Conservation (phyloP, 2,113 vertebrate genomes). For the Catharus minimus region DNA sequence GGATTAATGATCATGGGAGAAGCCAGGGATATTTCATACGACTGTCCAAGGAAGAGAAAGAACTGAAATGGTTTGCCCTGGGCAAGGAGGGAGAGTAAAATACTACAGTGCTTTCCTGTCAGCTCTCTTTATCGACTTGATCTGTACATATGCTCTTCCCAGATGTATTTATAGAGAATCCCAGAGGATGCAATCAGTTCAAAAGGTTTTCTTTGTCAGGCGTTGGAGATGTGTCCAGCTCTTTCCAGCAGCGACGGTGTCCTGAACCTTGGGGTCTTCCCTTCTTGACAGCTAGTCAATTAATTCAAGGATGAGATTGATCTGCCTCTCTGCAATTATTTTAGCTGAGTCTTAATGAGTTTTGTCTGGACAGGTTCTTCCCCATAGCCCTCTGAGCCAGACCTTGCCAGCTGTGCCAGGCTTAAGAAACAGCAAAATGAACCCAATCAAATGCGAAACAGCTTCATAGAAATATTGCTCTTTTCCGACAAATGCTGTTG, state of each 20-base stretch:
- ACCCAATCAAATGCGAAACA: background rate
- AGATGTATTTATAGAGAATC: conserved; percentile 48
- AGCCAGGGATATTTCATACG: background rate
- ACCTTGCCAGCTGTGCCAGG: conserved; percentile 36
- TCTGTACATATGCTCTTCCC: background rate
- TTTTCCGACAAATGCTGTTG: conserved; percentile 12
- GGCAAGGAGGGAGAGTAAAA: conserved; percentile 23
- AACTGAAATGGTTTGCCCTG: conserved; percentile 17
- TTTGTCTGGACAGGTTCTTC: conserved; percentile 16
- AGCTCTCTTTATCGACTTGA: conserved; percentile 18
- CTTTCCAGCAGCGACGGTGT: background rate
- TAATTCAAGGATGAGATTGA: background rate
- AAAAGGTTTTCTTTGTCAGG: conserved; percentile 26
- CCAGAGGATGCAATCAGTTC: conserved; percentile 8
- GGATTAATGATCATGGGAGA: conserved; percentile 1
- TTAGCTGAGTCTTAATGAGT: background rate
- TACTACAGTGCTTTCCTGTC: conserved; percentile 35
- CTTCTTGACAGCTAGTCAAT: background rate
- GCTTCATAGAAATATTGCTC: background rate
- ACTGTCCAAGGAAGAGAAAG: background rate
- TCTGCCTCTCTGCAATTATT: background rate
- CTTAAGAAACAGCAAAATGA: conserved; percentile 30
- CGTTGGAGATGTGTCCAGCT: background rate
- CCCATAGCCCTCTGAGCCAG: background rate
- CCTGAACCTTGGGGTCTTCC: background rate